Evolutionary conservation across 2,797 vertebrate genomes (phyloP), one percentile per base, ranked within the genome.

Genomic region (Ptychadena robeensis): DNA sequence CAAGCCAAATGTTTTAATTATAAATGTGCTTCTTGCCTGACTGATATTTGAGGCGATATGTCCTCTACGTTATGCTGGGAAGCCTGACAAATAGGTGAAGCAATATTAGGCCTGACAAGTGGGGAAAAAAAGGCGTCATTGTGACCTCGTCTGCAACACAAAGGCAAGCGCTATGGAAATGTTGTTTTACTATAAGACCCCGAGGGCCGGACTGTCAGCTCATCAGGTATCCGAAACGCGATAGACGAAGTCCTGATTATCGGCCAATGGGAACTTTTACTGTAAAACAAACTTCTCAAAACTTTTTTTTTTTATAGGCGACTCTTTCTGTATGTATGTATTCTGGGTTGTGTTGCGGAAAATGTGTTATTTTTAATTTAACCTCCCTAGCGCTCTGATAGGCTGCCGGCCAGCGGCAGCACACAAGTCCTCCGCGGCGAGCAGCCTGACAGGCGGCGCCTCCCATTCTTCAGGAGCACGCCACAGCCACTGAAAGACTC

Each of bases 41-140:
- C 77, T 79, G 66, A 69, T 79, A 70, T 79, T 79, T 27, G 44
- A 79, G 34, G 14, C 7, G 44, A 79, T 69, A 48, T 67, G 31
- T 59, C 28, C 44, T 35, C 5, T 5, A 53, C 18, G 15, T 22
- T 53, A 2, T 37, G 48, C 48, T 30, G 12, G 38, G 11, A 57
- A 79, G 68, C 48, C 31, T 70, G 77, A 79, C 77, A 79, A 37
- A 70, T 59, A 44, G 3, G 1, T 12, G 12, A 79, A 69, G 66
- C 53, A 57, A 53, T 68, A 37, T 68, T 68, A 32, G 28, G 25
- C 18, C 40, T 63, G 53, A 74, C 66, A 72, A 72, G 69, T 53
- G 28, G 37, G 66, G 37, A 9, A 25, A n/a, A 18, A 22, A 53
- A 18, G 44, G 44, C 44, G 22, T 7, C 44, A 22, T 53, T 53